These are phyloP conservation scores for Channallabes apus DNA, from an alignment of 2,797 vertebrate genomes.

Conservation along the genomic window DNA sequence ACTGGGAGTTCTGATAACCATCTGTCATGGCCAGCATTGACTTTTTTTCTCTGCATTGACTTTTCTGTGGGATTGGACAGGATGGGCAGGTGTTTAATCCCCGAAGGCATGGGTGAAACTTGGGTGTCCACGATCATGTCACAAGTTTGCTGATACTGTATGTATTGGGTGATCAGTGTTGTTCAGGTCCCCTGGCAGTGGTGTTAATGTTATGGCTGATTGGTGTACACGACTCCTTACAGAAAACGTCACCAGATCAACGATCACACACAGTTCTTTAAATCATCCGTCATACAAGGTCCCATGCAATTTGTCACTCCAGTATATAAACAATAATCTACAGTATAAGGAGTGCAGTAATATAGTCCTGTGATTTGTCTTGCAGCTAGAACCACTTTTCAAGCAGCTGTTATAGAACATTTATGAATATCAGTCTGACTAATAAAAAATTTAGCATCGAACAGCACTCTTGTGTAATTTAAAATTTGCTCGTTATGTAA, in stretches of 20 bases:
- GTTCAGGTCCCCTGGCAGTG: too few species aligned
- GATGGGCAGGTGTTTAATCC: too few species aligned
- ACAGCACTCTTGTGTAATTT: not conserved
- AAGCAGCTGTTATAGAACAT: not conserved
- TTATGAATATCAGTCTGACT: not conserved
- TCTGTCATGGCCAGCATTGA: too few species aligned
- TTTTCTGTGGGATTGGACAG: too few species aligned
- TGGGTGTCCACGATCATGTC: too few species aligned
- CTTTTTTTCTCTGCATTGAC: too few species aligned
- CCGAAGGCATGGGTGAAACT: too few species aligned
- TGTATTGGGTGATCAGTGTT: too few species aligned
- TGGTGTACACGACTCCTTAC: not conserved
- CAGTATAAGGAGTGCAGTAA: not conserved
- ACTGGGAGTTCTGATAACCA: too few species aligned
- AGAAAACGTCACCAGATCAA: not conserved
- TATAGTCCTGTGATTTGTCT: not conserved
- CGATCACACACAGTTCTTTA: not conserved
- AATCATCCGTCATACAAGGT: not conserved
- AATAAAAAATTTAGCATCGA: not conserved
- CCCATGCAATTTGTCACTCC: not conserved
- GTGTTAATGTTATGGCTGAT: too few species aligned
- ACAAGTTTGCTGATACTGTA: too few species aligned
- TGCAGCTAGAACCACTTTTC: not conserved
- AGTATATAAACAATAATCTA: not conserved
- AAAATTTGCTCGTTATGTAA: not conserved